Evolutionary conservation across 2,888 invertebrate genomes (phyloP), one percentile per base, ranked within the genome.

Genomic region (Drosophila picticornis): DNA sequence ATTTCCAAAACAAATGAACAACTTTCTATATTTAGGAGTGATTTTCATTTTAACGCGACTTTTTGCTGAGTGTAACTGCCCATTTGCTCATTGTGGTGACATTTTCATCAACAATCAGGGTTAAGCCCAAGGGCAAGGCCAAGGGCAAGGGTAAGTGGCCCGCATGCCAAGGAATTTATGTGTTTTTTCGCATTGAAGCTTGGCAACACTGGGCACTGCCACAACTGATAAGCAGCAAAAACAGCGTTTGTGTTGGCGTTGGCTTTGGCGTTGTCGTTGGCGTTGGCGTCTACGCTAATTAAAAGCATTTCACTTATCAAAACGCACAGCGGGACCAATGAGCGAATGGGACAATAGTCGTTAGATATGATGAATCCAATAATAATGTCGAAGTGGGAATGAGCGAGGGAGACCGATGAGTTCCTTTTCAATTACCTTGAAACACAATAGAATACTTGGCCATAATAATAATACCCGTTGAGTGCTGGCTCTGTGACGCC

Each of bases 281-380:
- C 65, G 53, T 62, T 60, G 65, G 53, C 66, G 66, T 65, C 72
- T 74, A 75, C 71, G 80, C 80, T 90, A 90, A 85, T 85, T 90
- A 88, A 90, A 90, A 74, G 74, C 88, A 77, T 73, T 90, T 75
- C 71, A 74, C 71, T 90, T 90, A 90, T 85, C 89, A 85, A 60
- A 73, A 83, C 80, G 64, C 78, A 74, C 84, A 86, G 75, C 83
- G 68, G 64, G 68, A 36, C 27, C 61, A 69, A 53, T 55, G 67
- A 68, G 70, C 36, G 72, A 58, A 69, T 64, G 60, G 25, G 34
- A 56, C 59, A 81, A 76, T 81, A 73, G 63, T 70, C 70, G 69
- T 78, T 78, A 78, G 70, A 73, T 81, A 81, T 77, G 68, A 81
- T 62, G 80, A 64, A 46, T 40, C 36, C 58, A 58, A 25, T 13